Evolutionary conservation across 2,113 vertebrate species (phyloP).

Genomic region (Anser brachyrhynchus): DNA sequence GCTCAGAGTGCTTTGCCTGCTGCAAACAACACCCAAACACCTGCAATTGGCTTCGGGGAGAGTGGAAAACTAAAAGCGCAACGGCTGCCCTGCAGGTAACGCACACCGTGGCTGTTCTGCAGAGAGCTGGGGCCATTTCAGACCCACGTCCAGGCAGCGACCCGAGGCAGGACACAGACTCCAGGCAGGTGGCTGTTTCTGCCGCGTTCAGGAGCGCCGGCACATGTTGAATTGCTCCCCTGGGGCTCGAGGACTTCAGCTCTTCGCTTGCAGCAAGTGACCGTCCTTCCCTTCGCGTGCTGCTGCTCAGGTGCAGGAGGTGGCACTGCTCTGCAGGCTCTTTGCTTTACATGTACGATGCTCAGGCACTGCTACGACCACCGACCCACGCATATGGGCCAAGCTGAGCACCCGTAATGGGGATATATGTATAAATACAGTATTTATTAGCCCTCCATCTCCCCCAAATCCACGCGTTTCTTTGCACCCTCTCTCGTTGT

Average conservation of each 20-base stretch:
- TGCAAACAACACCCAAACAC: background rate
- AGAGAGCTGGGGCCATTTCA: fast-evolving
- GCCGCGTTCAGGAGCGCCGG: background rate
- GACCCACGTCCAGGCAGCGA: background rate
- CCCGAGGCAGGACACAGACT: background rate
- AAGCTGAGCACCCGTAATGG: background rate
- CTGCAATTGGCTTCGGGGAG: background rate
- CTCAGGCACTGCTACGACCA: background rate
- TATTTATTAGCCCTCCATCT: too few species aligned
- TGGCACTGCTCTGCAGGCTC: fast-evolving
- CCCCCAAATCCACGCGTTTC: background rate
- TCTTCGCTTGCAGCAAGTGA: fast-evolving
- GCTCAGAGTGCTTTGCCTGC: background rate
- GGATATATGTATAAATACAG: too few species aligned
- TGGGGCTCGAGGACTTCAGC: fast-evolving
- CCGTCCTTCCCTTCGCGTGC: background rate
- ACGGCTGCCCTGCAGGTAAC: too few species aligned
- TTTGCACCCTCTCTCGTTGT: fast-evolving
- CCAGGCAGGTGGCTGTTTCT: background rate
- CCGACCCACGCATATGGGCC: background rate
- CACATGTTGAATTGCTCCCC: fast-evolving
- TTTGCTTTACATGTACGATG: fast-evolving
- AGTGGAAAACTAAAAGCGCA: background rate
- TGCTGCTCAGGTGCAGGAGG: background rate
- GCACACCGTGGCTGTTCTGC: too few species aligned